Percentiles rank a stretch among this genome's conserved stretches.
These are phyloP conservation scores for Megalonaias nervosa DNA, from an alignment of 1,140 invertebrate genomes.

Conservation along the genomic window DNA sequence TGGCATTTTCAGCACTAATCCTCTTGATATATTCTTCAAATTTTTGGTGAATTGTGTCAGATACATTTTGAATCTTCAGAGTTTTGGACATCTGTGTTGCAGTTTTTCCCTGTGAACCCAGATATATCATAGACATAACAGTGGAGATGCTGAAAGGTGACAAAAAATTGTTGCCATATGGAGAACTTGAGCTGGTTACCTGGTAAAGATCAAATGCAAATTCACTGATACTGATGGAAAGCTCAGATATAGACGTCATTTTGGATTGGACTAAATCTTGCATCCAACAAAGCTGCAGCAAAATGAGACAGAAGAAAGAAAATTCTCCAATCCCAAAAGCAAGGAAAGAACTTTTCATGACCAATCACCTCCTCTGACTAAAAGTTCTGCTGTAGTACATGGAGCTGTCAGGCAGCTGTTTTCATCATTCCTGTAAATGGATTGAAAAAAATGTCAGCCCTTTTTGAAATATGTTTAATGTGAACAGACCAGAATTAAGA, in stretches of 20 bases:
- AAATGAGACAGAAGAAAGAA: too few species aligned
- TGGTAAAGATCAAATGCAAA: slow-evolving; percentile 18
- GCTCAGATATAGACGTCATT: not conserved
- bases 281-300: not conserved
- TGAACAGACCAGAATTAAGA: too few species aligned
- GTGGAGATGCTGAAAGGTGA: slow-evolving; percentile 19
- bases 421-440: too few species aligned
- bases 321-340: too few species aligned
- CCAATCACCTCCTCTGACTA: too few species aligned
- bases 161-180: slow-evolving; percentile 14
- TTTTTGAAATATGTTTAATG: too few species aligned
- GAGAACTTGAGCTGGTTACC: too few species aligned
- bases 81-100: slow-evolving; percentile 19
- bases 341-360: too few species aligned
- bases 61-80: slow-evolving; percentile 18
- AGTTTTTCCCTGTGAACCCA: slow-evolving; percentile 26
- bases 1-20: slow-evolving; percentile 9
- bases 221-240: slow-evolving; percentile 11
- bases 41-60: slow-evolving; percentile 4
- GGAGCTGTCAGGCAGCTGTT: too few species aligned
- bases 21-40: slow-evolving; percentile 4
- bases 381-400: too few species aligned
- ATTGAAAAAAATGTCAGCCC: too few species aligned
- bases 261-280: not conserved
- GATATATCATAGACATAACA: slow-evolving; percentile 27